A percentile compares a stretch with the other conserved stretches of the same genome.
These are phyloP conservation scores for Drosophila kambysellisi DNA, from an alignment of 2,888 invertebrate genomes.

Conservation along the genomic window DNA sequence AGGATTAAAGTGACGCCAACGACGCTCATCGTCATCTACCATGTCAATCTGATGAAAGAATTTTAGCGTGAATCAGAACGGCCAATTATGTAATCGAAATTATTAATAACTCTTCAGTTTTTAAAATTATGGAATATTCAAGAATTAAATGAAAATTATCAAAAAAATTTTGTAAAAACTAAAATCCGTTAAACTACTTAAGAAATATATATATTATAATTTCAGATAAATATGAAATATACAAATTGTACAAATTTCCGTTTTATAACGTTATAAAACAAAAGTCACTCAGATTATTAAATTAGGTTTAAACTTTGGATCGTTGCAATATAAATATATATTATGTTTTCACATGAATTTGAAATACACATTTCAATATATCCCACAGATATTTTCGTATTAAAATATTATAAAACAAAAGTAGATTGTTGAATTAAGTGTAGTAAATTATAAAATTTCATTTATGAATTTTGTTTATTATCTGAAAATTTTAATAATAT, in stretches of 20 bases:
- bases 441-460: not conserved
- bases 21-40: conserved; percentile 91
- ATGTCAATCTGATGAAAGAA: conserved; percentile 88
- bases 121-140: not conserved
- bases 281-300: too few relatives aligned
- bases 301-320: too few relatives aligned
- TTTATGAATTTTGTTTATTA: not conserved
- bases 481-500: not conserved
- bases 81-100: not conserved
- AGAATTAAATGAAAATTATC: too few relatives aligned
- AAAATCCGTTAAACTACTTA: too few relatives aligned
- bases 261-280: too few relatives aligned
- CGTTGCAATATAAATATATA: not conserved
- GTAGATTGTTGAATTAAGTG: not conserved
- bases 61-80: not conserved
- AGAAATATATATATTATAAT: too few relatives aligned
- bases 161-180: too few relatives aligned
- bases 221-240: too few relatives aligned
- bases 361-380: not conserved
- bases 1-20: conserved; percentile 91
- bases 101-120: not conserved
- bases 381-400: not conserved
- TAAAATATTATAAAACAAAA: not conserved
- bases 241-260: too few relatives aligned
- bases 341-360: not conserved